Percentiles rank a stretch among this genome's conserved stretches.
Evolutionary conservation across 30 jellyfish, hydroid and myxozoan species (phyloP).

Genomic region (Sanderia malayensis): DNA sequence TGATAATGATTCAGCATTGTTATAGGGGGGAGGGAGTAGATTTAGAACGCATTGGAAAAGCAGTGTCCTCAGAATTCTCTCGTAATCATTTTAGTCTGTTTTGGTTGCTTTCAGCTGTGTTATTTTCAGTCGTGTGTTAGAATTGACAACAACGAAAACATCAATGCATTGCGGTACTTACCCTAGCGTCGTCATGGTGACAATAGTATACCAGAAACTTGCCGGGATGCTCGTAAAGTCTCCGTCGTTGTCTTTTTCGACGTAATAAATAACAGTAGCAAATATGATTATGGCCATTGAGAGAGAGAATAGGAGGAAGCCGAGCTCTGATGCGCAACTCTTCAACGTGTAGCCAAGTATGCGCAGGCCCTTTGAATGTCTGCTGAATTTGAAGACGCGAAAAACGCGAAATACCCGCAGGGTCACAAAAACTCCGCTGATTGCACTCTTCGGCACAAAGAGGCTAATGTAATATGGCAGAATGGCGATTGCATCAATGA

Average conservation of each 20-base stretch:
- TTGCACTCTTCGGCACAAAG: conserved; percentile 68
- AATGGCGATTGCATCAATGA: conserved; percentile 78
- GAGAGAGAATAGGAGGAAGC: conserved; percentile 78
- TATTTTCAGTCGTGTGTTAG: too few relatives aligned
- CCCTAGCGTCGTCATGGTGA: conserved; percentile 97
- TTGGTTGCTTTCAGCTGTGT: too few relatives aligned
- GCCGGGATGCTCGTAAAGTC: conserved; percentile 86
- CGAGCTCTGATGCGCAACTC: conserved; percentile 96
- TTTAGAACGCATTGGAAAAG: too few relatives aligned
- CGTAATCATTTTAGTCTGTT: too few relatives aligned
- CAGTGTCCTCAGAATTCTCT: too few relatives aligned
- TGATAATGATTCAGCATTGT: too few relatives aligned
- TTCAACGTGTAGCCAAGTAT: conserved; percentile 79
- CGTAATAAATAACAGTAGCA: conserved; percentile 86
- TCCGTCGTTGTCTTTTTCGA: conserved; percentile 70
- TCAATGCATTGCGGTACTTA: conserved; percentile 51
- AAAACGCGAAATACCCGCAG: conserved; percentile 93
- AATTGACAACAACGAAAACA: too few relatives aligned
- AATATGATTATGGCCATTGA: conserved; percentile 92
- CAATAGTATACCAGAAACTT: conserved; percentile 93
- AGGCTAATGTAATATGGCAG: conserved; percentile 82
- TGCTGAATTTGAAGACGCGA: conserved; percentile 88
- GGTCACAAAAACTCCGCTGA: conserved; percentile 92
- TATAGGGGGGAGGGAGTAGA: too few relatives aligned
- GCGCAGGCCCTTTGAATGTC: conserved; percentile 96